Evolutionary conservation across 2,113 vertebrate species (phyloP), one percentile per base, ranked within the genome.

Genomic region (Propithecus coquereli): DNA sequence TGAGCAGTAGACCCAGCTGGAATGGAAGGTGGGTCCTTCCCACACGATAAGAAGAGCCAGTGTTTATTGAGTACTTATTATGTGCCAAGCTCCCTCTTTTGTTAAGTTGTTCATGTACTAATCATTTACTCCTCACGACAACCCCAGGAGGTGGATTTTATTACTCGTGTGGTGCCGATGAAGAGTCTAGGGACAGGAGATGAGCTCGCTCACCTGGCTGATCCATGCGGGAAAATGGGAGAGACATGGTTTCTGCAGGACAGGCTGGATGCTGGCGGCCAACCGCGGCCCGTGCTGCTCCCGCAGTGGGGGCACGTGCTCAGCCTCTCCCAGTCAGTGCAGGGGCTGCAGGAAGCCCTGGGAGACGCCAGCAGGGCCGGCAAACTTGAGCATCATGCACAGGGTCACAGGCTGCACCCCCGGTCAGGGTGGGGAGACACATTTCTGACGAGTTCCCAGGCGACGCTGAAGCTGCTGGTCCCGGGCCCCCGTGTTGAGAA

Each of bases 331-430:
- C 2, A 8, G 30, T n/a, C 11, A 18, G 25, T n/a, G 34, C 65
- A 47, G 63, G 91, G 76, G 17, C 11, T 50, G 20, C 34, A 32
- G 57, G 50, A 8, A 40, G 63, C 30, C 32, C 50, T 40, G 14
- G 34, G 66, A 43, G 81, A 20, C 2, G 9, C 30, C 68, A 9
- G 30, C 47, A 23, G n/a, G 43, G 20, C 13, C 1, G 50, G 70
- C 32, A 16, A 8, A 18, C 30, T 14, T 22, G 16, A 47, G 54
- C 9, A 6, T 5, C 9, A 6, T 4, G 18, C 47, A 40, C 74
- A 0, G 23, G 45, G n/a, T 54, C 1, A 0, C 0, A 0, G 34
- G 43, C 37, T 52, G 71, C 66, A 30, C 25, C 22, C 9, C 13
- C 23, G 45, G 3, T 85, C n/a, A 25, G 59, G 30, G 27, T 27